A percentile compares a stretch with the other conserved stretches of the same genome.
Evolutionary conservation across 2,113 vertebrate species (phyloP).

Genomic region (Corapipo altera): DNA sequence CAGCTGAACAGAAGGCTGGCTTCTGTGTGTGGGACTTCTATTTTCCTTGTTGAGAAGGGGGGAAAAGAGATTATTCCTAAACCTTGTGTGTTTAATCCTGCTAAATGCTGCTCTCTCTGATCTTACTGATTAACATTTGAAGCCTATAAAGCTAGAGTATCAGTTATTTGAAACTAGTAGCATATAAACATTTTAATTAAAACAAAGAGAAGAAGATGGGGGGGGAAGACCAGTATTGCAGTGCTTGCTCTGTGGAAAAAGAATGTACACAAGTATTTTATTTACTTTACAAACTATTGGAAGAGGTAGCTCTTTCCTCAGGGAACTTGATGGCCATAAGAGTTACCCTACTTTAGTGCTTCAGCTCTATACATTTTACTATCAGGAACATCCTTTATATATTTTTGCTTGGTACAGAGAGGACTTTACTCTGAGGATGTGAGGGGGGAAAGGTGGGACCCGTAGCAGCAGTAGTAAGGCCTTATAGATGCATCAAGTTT

Average conservation of each 20-base stretch:
- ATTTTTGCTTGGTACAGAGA: background rate
- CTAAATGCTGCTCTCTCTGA: constrained; percentile 36
- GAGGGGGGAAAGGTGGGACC: background rate
- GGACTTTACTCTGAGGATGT: background rate
- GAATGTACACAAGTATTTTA: background rate
- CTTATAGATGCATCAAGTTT: background rate
- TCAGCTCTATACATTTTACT: background rate
- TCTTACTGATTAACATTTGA: constrained; percentile 52
- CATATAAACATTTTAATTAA: constrained; percentile 33
- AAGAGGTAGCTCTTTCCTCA: background rate
- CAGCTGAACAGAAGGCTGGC: background rate
- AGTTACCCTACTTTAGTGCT: background rate
- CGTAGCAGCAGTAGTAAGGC: background rate
- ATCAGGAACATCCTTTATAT: background rate
- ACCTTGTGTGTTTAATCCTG: constrained; percentile 55
- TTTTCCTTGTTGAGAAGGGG: background rate
- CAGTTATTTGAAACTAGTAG: constrained; percentile 30
- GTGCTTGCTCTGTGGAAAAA: background rate
- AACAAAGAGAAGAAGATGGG: background rate
- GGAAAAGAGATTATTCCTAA: constrained; percentile 13
- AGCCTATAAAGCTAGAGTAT: constrained; percentile 17
- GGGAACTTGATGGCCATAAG: background rate
- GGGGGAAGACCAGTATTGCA: rapidly evolving
- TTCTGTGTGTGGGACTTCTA: background rate
- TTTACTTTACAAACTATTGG: background rate